Conservation (phyloP, 1,140 invertebrate genomes). For the Lerema accius region DNA sequence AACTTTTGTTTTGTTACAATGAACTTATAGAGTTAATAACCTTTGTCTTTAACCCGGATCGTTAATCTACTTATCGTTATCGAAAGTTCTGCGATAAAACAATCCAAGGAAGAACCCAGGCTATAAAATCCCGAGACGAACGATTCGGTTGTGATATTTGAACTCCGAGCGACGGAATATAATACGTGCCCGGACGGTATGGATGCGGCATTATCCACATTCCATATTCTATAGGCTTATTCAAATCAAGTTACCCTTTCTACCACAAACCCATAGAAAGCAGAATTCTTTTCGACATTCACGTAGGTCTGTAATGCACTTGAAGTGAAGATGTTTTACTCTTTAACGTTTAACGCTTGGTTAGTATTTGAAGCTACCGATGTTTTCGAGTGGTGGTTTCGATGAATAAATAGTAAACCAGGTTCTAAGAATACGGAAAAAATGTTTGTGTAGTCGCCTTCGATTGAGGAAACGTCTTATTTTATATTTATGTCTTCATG, state of each 20-base stretch:
- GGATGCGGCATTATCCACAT: constrained; percentile 53
- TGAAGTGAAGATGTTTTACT: constrained; percentile 1
- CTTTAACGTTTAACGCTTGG: not conserved
- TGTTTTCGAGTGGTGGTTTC: not conserved
- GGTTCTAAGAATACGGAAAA: not conserved
- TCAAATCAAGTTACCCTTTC: constrained; percentile 52
- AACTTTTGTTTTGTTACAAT: too few species aligned
- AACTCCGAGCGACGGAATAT: constrained; percentile 34
- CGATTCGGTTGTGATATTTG: constrained; percentile 35
- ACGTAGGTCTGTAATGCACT: constrained; percentile 1
- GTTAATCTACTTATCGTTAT: too few species aligned
- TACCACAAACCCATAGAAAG: constrained; percentile 8
- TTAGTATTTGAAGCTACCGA: too few species aligned
- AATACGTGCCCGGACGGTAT: constrained; percentile 48
- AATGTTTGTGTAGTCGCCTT: not conserved
- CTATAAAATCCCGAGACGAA: not conserved
- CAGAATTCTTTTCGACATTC: constrained; percentile 17
- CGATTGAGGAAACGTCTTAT: too few species aligned
- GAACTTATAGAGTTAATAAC: too few species aligned
- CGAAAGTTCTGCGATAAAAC: too few species aligned
- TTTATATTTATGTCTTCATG: too few species aligned
- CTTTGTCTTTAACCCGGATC: too few species aligned
- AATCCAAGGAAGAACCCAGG: not conserved
- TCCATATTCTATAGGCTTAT: constrained; percentile 53
- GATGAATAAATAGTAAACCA: not conserved